phyloP scores from a whole-genome alignment of 2,888 invertebrate genomes.

The Rotaria magnacalcarata region DNA sequence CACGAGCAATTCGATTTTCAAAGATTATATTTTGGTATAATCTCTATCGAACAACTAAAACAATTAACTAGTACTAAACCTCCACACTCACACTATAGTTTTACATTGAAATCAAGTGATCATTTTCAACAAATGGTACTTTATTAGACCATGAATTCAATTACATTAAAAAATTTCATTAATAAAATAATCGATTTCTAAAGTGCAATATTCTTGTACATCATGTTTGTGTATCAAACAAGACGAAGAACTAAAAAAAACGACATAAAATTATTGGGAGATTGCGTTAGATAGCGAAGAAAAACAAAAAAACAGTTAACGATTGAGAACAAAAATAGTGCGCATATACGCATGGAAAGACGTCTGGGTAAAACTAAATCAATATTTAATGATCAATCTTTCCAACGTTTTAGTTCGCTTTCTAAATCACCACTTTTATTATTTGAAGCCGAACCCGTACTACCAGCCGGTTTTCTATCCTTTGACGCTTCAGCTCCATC shows the following conservation, averaged over 20 bases:
- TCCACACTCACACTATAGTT: too few relatives aligned
- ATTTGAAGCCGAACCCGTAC: background rate
- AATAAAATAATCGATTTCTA: background rate
- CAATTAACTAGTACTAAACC: too few relatives aligned
- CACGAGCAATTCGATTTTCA: too few relatives aligned
- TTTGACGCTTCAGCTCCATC: background rate
- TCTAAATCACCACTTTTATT: background rate
- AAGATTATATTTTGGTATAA: too few relatives aligned
- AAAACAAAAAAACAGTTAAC: background rate
- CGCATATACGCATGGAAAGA: background rate
- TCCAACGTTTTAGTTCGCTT: constrained; percentile 17
- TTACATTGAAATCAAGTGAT: background rate
- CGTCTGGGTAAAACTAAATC: background rate
- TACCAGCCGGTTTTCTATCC: background rate
- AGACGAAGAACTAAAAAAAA: background rate
- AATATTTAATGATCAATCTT: background rate
- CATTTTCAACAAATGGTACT: background rate
- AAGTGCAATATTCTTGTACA: background rate
- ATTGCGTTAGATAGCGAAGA: background rate
- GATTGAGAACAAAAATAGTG: background rate
- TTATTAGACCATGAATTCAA: background rate
- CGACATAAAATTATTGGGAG: background rate
- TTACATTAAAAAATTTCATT: background rate
- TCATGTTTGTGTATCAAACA: background rate
- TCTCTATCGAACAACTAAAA: too few relatives aligned